Evolutionary conservation across 2,797 vertebrate genomes (phyloP), one percentile per base, ranked within the genome.

Genomic region (Tenualosa thibaudeaui): DNA sequence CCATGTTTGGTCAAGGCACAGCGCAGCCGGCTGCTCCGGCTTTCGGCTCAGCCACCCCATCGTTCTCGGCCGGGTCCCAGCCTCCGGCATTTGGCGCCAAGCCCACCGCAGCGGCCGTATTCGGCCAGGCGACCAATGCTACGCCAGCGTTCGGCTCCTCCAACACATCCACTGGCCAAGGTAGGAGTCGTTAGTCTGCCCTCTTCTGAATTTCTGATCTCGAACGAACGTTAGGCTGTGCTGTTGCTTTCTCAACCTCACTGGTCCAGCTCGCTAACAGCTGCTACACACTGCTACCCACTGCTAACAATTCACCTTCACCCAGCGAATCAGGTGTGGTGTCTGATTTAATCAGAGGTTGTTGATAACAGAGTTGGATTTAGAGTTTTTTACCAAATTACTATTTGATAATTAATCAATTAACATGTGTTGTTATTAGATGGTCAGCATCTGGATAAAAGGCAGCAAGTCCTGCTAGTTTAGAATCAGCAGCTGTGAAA

Each of bases 11-110:
- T 54, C 96, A 96, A 84, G 93, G 91, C 46, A 86, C 95, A 1
- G 62, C 89, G 84, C 96, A 96, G 89, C 88, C 94, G 1, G 90
- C 86, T 0, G 91, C 94, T 62, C 94, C 97, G 0, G 89, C 95
- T 2, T 99, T 99, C 62, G 97, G 96, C n/a, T 95, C 97, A 50
- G 92, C 92, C 4, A 89, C 95, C 9, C 12, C 94, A 0, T 90
- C 93, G 40, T 99, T 99, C 89, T 90, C 97, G 1, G 90, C 94
- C 56, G 86, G 92, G 0, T 50, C 94, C 22, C 96, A 97, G 84
- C 86, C 96, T 40, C 96, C 96, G 0, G 90, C 95, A 65, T 99
- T 99, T 0, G 97, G 97, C 83, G 92, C 95, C 0, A 96, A 96
- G 89, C 93, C 96, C 0, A 97, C 93, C 83, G 92, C 95, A 31